Conservation (phyloP, 2,888 invertebrate species). For the Epistrophe eligans region DNA sequence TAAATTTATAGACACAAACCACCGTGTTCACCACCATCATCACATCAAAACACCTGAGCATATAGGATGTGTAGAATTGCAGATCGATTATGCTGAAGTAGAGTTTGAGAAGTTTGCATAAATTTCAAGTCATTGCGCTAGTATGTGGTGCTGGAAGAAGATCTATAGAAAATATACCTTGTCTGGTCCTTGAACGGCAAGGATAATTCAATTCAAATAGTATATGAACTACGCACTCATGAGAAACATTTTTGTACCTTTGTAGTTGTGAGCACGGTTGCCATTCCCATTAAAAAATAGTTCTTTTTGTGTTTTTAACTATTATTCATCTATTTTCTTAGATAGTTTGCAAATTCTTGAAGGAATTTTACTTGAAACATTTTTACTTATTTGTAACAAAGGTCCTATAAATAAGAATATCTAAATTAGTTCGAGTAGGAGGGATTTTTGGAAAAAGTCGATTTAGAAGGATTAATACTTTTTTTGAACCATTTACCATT, state of each 20-base stretch:
- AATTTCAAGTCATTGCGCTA: slow-evolving; percentile 16
- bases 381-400: too few relatives aligned
- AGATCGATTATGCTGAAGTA: slow-evolving; percentile 54
- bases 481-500: too few relatives aligned
- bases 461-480: too few relatives aligned
- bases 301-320: too few relatives aligned
- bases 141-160: not conserved
- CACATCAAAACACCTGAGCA: slow-evolving; percentile 41
- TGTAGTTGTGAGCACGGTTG: slow-evolving; percentile 2
- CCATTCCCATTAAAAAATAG: not conserved
- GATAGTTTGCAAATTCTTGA: too few relatives aligned
- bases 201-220: slow-evolving; percentile 38
- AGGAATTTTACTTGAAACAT: too few relatives aligned
- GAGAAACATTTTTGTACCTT: not conserved
- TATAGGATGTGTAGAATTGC: slow-evolving; percentile 37
- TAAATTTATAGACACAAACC: too few relatives aligned
- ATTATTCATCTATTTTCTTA: too few relatives aligned
- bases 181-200: slow-evolving; percentile 22
- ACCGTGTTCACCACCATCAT: not conserved
- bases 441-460: too few relatives aligned
- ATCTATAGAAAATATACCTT: not conserved
- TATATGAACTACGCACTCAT: slow-evolving; percentile 2
- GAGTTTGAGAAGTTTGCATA: slow-evolving; percentile 35
- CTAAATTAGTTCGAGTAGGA: too few relatives aligned
- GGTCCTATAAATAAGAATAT: too few relatives aligned